These are phyloP conservation scores for Entomobrya proxima DNA, from an alignment of 2,888 invertebrate species.

Conservation along the genomic window DNA sequence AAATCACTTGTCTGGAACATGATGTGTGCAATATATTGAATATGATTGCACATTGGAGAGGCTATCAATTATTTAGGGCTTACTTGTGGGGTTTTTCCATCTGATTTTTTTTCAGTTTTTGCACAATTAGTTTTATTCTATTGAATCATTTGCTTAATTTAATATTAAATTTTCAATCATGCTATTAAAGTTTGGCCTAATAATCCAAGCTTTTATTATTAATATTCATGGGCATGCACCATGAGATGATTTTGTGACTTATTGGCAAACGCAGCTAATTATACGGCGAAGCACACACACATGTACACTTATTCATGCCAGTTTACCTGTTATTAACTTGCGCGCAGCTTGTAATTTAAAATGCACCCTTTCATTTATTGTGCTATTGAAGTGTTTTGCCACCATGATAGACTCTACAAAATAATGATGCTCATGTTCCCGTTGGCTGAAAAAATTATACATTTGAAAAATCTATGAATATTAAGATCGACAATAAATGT, in stretches of 20 bases:
- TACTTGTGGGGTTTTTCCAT: no score
- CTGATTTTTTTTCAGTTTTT: no score
- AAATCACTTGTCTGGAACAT: background rate
- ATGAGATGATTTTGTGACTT: background rate
- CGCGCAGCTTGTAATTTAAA: background rate
- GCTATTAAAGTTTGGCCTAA: background rate
- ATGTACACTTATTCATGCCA: background rate
- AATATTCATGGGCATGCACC: slow-evolving; percentile 48
- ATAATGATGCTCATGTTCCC: background rate
- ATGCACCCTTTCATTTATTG: background rate
- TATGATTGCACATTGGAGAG: background rate
- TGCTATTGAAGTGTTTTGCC: background rate
- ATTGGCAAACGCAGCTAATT: slow-evolving; percentile 27
- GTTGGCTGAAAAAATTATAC: slow-evolving; percentile 32
- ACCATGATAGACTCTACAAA: background rate
- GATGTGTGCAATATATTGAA: background rate
- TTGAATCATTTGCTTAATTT: no score
- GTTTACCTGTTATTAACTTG: background rate
- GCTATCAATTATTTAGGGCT: no score
- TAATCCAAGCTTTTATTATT: slow-evolving; percentile 20
- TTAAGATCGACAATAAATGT: slow-evolving; percentile 7
- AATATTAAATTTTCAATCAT: background rate
- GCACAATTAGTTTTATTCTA: no score
- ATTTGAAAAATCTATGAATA: slow-evolving; percentile 22
- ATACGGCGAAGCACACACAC: background rate